Conservation (phyloP, 1,140 invertebrate species). For the Pantala flavescens region DNA sequence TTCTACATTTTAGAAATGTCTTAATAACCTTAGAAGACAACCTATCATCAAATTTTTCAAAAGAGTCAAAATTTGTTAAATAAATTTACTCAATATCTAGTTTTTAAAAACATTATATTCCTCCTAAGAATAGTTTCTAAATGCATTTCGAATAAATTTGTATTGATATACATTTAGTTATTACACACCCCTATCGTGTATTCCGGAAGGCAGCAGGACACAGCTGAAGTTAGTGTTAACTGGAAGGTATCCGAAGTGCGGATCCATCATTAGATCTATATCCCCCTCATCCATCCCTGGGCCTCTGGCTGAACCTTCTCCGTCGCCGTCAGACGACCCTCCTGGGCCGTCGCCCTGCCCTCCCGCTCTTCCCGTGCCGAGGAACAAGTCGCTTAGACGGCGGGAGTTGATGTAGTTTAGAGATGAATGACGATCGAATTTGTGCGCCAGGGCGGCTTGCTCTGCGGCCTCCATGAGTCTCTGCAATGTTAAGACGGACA, state of each 20-base stretch:
- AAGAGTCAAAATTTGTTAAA: too few relatives aligned
- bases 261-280: conserved; percentile 53
- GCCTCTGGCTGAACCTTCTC: background rate
- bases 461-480: conserved; percentile 79
- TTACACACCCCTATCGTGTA: conserved; percentile 61
- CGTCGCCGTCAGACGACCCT: background rate
- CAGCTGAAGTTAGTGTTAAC: conserved; percentile 80
- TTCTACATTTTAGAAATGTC: too few relatives aligned
- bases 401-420: conserved; percentile 38
- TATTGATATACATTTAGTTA: too few relatives aligned
- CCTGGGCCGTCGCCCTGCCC: background rate
- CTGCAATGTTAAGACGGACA: conserved; percentile 37
- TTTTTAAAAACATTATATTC: too few relatives aligned
- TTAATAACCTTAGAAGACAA: too few relatives aligned
- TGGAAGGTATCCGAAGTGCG: conserved; percentile 68
- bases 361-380: conserved; percentile 54
- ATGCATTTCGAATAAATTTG: too few relatives aligned
- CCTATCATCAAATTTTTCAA: too few relatives aligned
- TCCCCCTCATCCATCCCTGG: conserved; percentile 52
- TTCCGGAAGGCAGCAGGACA: conserved; percentile 76
- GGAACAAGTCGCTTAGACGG: background rate
- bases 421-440: conserved; percentile 32
- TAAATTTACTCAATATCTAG: too few relatives aligned
- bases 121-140: too few relatives aligned
- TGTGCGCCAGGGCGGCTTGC: conserved; percentile 61